Evolutionary conservation across 2,113 vertebrate genomes (phyloP), one percentile per base, ranked within the genome.

Genomic region (Corynorhinus townsendii): DNA sequence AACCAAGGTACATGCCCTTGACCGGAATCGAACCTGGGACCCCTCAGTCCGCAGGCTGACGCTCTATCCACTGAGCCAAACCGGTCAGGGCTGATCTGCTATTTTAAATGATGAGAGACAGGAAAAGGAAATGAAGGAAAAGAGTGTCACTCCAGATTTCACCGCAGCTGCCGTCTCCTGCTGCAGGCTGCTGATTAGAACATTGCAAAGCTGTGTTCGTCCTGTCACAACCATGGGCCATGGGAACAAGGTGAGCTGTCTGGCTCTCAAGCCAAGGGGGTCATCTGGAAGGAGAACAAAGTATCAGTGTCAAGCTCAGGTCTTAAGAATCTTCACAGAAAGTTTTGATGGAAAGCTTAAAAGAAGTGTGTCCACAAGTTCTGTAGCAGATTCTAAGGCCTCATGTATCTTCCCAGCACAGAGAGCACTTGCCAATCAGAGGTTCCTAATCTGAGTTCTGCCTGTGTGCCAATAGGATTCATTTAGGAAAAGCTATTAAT

Each of bases 291-390:
- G 40, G 45, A 84, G 56, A 85, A 26, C 54, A 64, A 75, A 75
- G 17, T 20, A 33, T 54, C 66, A 38, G 54, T n/a, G 72, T 54
- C 5, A 80, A 71, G 16, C 43, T 81, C 71, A 47, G 54, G 47
- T 43, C 81, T 73, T 45, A 87, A 84, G 64, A 92, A 80, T 79
- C 47, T 35, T 94, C 43, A 33, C 45, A 73, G 86, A 54, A 81
- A 28, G 62, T 68, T 64, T 86, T 56, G 38, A 52, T 62, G 71
- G 72, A 54, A 77, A 90, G 3, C 9, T 75, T 73, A 81, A 59
- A 66, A 83, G 45, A 88, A 45, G 35, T 87, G 10, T n/a, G 54
- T 38, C 54, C 24, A 20, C 22, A 45, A 52, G 35, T 17, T 59
- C 30, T 20, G 10, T 11, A 68, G 92, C 56, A 90, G 92, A 75